Base-by-base conservation (phyloP, 2,888 invertebrate genomes). In the Caenorhabditis afra region DNA sequence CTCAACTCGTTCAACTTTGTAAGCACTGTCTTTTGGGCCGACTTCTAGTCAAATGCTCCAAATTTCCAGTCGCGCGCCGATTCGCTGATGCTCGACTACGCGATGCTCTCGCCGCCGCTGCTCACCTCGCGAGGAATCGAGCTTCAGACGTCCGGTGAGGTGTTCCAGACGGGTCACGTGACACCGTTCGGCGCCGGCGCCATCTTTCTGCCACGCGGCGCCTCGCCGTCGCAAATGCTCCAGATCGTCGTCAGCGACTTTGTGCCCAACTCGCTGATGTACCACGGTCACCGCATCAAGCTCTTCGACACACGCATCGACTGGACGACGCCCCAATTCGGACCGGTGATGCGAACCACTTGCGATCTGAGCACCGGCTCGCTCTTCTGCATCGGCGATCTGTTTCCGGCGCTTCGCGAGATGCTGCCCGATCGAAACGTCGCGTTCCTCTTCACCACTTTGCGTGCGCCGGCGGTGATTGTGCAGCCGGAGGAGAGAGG, bases 291-390 rank as follows among this genome's bases (percentile, higher is more conserved):
- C 73, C 82, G 87, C 11, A 85, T 85, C 45, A 87, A 87, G 41
- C 78, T 89, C 12, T 89, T 89, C 82, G 87, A 89, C 77, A 89
- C 89, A 8, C 77, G 87, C 18, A 84, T 89, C 52, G 89, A 90
- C 64, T 86, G 88, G 20, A 83, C 70, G 7, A 90, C 89, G 7
- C 88, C 89, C 47, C 88, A 89, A 58, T 86, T 89, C 55, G 89
- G 89, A 12, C 81, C 89, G 11, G 86, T 89, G n/a, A 89, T 89
- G 89, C 79, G 86, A 49, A 89, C 89, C 1, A 82, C 87, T 8
- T 88, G 88, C 64, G 84, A 86, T 80, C 57, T 86, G 23, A 83
- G 84, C 35, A 81, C 85, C 5, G 89, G 89, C 57, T 70, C 82
- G 16, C 67, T 89, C 0, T 89, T 89, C 83, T 89, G 89, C 58